Conservation (phyloP, 1,140 invertebrate species). For the Glomeris maerens region DNA sequence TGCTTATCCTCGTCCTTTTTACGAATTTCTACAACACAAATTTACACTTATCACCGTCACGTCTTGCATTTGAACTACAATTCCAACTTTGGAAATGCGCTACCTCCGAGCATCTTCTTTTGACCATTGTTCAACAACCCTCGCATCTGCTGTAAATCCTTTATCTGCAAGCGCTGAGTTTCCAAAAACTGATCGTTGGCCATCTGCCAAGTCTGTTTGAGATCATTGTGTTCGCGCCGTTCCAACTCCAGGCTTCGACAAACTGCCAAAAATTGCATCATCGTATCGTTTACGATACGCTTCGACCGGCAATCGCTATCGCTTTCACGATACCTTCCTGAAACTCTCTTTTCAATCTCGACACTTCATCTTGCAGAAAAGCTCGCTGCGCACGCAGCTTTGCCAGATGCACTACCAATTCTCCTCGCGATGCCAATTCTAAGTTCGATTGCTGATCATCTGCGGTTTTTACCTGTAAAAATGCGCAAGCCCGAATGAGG, state of each 20-base stretch:
- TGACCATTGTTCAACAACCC: slow-evolving; percentile 33
- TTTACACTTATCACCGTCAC: not conserved
- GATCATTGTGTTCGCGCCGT: slow-evolving; percentile 31
- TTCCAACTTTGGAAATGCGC: not conserved
- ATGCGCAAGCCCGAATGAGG: no score
- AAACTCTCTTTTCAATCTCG: no score
- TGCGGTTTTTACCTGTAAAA: no score
- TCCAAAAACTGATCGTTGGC: slow-evolving; percentile 40
- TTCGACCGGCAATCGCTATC: no score
- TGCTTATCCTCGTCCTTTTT: not conserved
- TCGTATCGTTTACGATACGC: no score
- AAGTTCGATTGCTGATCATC: no score
- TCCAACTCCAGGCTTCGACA: slow-evolving; percentile 33
- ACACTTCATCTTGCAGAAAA: no score
- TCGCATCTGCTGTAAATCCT: slow-evolving; percentile 34
- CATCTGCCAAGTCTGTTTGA: slow-evolving; percentile 39
- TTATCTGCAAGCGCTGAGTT: slow-evolving; percentile 36
- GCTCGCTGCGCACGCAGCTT: no score
- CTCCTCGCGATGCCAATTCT: no score
- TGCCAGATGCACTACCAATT: no score
- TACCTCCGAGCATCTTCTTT: slow-evolving; percentile 27
- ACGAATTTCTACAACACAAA: not conserved
- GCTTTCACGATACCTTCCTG: no score
- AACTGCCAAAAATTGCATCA: no score
- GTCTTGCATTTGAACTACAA: not conserved